Evolutionary conservation across 2,797 vertebrate species (phyloP).

Genomic region (Siniperca scherzeri): DNA sequence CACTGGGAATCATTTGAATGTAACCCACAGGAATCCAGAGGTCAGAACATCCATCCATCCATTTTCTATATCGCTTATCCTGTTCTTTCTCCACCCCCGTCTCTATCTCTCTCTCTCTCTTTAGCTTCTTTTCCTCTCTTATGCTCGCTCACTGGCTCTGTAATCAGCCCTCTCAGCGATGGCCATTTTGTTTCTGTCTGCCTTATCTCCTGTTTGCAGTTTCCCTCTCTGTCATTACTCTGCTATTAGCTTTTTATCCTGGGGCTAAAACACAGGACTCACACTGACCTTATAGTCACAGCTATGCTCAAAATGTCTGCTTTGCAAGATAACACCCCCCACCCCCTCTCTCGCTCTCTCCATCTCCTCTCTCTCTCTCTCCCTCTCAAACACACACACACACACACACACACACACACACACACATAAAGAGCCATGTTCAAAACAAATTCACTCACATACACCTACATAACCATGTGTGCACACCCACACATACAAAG

Average conservation of each 20-base stretch:
- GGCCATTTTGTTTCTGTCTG: constrained; percentile 72
- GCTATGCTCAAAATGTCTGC: constrained; percentile 70
- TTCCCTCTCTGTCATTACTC: constrained; percentile 77
- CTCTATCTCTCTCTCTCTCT: background rate
- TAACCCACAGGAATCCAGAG: constrained; percentile 8
- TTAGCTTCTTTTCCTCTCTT: constrained; percentile 28
- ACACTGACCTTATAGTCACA: constrained; percentile 70
- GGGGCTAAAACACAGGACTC: constrained; percentile 71
- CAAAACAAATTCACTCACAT: constrained; percentile 21
- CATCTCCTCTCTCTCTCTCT: background rate
- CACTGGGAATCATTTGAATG: background rate
- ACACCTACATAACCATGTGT: constrained; percentile 10
- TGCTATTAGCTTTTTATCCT: constrained; percentile 76
- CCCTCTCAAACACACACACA: background rate
- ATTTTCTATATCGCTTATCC: constrained; percentile 19
- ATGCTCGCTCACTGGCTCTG: constrained; percentile 42
- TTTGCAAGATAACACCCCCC: constrained; percentile 63
- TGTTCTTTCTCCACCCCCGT: background rate
- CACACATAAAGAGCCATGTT: background rate
- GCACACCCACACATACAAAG: background rate
- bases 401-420: background rate
- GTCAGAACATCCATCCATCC: constrained; percentile 30
- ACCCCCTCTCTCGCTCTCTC: background rate
- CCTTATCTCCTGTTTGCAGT: constrained; percentile 79
- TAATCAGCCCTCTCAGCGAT: constrained; percentile 71